Base-by-base conservation (phyloP, 2,113 vertebrate species). In the Oryzias celebensis region DNA sequence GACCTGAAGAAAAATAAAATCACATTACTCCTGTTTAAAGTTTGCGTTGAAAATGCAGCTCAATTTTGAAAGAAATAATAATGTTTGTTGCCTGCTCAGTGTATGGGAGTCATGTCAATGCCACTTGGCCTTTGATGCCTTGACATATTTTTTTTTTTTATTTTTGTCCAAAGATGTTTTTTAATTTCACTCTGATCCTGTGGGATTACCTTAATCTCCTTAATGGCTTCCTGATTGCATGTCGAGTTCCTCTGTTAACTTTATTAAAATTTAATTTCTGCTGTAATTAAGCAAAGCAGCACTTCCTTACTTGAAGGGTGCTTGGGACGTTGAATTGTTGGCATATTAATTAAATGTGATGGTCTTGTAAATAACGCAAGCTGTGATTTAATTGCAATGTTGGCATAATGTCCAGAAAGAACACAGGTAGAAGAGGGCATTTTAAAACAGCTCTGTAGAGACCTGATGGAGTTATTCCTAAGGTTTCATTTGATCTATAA, bases 181-280 rank as follows among this genome's bases (percentile, higher is more conserved):
- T 75, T 85, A 85, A 83, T 85, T 86, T 82, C 78, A 84, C 68
- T 65, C 50, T 65, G 67, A 73, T 81, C 86, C 82, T 83, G 68
- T 65, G 72, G 85, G 84, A 89, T 88, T 88, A 86, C 80, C 86
- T 87, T 85, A 83, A 80, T 85, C 84, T 78, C 66, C 65, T 84
- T 86, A 88, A 88, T 87, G 78, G 73, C 75, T 85, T 85, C 71
- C 82, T 84, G 84, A 88, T 87, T 90, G 85, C 45, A 51, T 86
- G 84, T 87, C 52, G 75, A 87, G 77, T 87, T 88, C 83, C 77
- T 85, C 85, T 84, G 85, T 84, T 87, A 63, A 78, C 84, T 81
- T 82, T 85, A 87, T 89, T 89, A 86, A 89, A 87, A 85, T 81
- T 87, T 89, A 42, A 87, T 83, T 80, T 81, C 81, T 84, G 72